Evolutionary conservation across 1,140 invertebrate species (phyloP), one percentile per base, ranked within the genome.

Genomic region (Penaeus vannamei): DNA sequence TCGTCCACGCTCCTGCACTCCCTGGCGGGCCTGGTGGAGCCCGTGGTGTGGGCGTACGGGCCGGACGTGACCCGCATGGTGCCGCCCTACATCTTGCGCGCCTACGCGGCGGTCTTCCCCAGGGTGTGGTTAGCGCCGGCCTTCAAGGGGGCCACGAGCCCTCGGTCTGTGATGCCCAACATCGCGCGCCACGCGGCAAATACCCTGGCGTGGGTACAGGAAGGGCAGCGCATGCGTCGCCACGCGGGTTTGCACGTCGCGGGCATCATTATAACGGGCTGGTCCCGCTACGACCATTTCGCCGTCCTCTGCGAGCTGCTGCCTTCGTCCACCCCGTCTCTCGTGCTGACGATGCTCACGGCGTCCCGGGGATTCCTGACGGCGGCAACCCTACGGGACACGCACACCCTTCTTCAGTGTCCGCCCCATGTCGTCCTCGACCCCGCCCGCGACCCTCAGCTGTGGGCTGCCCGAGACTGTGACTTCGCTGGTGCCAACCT

Each of bases 261-360:
- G 88, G 93, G 93, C 62, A 29, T 95, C 19, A 94, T 94, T 26
- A 80, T 89, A 66, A 89, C 87, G n/a, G 94, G 94, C 14, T 95
- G 94, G 94, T 93, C 93, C 62, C 92, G 94, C 85, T 96, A 95
- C 92, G 95, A 96, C 91, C 95, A 96, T 92, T 95, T 95, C 93
- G 94, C 95, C n/a, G 93, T 95, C 12, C 92, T 96, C 5, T 95
- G 95, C 93, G 95, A 96, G 92, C 92, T 96, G 17, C 92, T 96
- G 19, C 95, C 95, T 7, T 93, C 94, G 61, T 94, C 94, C 20
- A 92, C 96, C 23, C 95, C 95, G 5, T 93, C 93, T 69, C 93
- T 95, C 46, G 93, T 93, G 19, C 87, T 93, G 60, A 89, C 92
- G 60, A 84, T 92, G 60, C 88, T 92, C 72, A 91, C 92, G 22